Conservation (phyloP, 2,888 invertebrate genomes). For the Platerodrilus igneus region DNA sequence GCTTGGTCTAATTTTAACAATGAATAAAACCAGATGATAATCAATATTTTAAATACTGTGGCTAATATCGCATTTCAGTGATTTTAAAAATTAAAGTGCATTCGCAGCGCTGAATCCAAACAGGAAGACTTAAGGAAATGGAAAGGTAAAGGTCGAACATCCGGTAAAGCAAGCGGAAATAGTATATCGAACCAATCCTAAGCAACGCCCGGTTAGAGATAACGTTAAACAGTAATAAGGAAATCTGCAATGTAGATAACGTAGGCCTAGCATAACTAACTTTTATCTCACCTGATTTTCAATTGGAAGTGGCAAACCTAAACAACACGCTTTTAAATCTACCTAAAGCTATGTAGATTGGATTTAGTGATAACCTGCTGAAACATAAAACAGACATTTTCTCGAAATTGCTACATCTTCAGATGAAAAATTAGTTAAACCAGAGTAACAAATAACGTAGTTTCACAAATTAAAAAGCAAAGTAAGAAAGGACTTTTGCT, state of each 20-base stretch:
- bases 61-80: too few relatives aligned
- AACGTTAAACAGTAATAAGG: conserved; percentile 18
- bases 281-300: conserved; percentile 1
- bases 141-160: conserved; percentile 22
- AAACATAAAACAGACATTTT: conserved; percentile 14
- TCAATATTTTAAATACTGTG: too few relatives aligned
- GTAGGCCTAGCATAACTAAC: conserved; percentile 1
- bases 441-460: too few relatives aligned
- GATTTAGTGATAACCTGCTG: conserved; percentile 14
- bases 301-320: too few relatives aligned
- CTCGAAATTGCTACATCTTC: conserved; percentile 7
- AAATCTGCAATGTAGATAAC: conserved; percentile 15
- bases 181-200: conserved; percentile 22
- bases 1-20: too few relatives aligned
- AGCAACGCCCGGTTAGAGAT: conserved; percentile 23
- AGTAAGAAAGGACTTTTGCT: background rate
- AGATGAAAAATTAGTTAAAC: conserved; percentile 9
- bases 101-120: conserved; percentile 8
- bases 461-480: background rate
- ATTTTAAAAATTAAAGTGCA: too few relatives aligned
- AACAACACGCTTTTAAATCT: conserved; percentile 9
- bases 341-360: conserved; percentile 14
- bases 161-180: conserved; percentile 22
- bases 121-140: conserved; percentile 20
- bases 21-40: too few relatives aligned